Conservation (phyloP, 2,888 invertebrate species). For the Steinernema hermaphroditum region DNA sequence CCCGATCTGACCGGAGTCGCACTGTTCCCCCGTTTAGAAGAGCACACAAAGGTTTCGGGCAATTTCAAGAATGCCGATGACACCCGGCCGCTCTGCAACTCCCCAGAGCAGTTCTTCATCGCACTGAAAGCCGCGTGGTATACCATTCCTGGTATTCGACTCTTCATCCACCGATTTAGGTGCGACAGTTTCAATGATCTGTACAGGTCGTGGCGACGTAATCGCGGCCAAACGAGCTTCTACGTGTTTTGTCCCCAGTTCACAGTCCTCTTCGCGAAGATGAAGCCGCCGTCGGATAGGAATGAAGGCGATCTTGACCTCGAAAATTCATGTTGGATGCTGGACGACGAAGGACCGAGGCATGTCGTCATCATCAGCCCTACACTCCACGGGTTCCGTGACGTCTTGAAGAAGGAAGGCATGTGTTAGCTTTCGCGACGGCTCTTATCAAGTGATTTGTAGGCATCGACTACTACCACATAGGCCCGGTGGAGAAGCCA, state of each 20-base stretch:
- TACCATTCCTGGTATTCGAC: not conserved
- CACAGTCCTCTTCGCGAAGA: constrained; percentile 52
- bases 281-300: not conserved
- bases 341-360: not conserved
- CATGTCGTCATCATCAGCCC: constrained; percentile 24
- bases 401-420: constrained; percentile 18
- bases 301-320: constrained; percentile 7
- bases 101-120: constrained; percentile 16
- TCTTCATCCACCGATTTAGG: not conserved
- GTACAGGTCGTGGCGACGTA: constrained; percentile 16
- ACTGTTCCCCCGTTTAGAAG: constrained; percentile 22
- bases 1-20: constrained; percentile 6
- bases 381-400: not conserved
- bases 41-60: constrained; percentile 2
- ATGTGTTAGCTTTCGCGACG: not conserved
- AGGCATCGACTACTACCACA: not conserved
- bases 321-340: constrained; percentile 13
- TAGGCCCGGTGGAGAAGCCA: not conserved
- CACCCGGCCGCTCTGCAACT: constrained; percentile 13
- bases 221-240: constrained; percentile 36
- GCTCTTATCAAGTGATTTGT: no score
- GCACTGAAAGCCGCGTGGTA: not conserved
- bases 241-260: constrained; percentile 52
- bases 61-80: constrained; percentile 16
- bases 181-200: constrained; percentile 20